phyloP scores from a whole-genome alignment of 1,140 invertebrate species.

The Drosophila parabipectinata region DNA sequence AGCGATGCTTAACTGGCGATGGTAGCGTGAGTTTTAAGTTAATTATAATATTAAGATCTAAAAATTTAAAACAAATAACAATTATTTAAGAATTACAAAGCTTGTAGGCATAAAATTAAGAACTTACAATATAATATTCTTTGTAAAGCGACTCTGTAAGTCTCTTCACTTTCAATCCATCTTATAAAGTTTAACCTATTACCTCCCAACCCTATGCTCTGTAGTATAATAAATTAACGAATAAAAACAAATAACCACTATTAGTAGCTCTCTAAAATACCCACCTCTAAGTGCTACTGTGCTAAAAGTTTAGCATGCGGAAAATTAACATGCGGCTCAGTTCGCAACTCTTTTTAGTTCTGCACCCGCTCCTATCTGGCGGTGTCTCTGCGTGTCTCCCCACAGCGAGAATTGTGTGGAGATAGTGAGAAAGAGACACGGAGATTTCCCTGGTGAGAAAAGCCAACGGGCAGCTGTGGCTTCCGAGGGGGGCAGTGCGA shows the following conservation, averaged over 20 bases:
- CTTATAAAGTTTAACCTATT: too few species aligned
- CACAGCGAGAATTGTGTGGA: slow-evolving; percentile 34
- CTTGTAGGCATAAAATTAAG: too few species aligned
- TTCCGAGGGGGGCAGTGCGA: slow-evolving; percentile 59
- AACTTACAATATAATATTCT: too few species aligned
- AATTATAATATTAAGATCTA: not conserved
- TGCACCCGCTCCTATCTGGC: slow-evolving; percentile 13
- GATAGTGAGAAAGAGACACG: slow-evolving; percentile 23
- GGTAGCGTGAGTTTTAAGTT: slow-evolving; percentile 13
- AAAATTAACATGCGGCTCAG: slow-evolving; percentile 79
- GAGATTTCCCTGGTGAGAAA: slow-evolving; percentile 82
- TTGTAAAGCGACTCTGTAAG: too few species aligned
- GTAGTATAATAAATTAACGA: not conserved
- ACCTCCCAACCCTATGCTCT: too few species aligned
- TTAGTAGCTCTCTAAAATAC: not conserved
- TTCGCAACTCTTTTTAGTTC: slow-evolving; percentile 44
- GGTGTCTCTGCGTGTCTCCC: slow-evolving; percentile 46
- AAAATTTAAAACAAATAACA: too few species aligned
- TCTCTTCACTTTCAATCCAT: too few species aligned
- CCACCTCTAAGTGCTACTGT: slow-evolving; percentile 68
- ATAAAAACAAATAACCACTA: not conserved
- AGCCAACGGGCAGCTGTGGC: slow-evolving; percentile 65
- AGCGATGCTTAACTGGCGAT: slow-evolving; percentile 41
- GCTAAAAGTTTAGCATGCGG: slow-evolving; percentile 82
- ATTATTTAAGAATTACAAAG: too few species aligned